These are phyloP conservation scores for Sarcophilus harrisii DNA, from an alignment of 2,797 vertebrate genomes.

Conservation along the genomic window DNA sequence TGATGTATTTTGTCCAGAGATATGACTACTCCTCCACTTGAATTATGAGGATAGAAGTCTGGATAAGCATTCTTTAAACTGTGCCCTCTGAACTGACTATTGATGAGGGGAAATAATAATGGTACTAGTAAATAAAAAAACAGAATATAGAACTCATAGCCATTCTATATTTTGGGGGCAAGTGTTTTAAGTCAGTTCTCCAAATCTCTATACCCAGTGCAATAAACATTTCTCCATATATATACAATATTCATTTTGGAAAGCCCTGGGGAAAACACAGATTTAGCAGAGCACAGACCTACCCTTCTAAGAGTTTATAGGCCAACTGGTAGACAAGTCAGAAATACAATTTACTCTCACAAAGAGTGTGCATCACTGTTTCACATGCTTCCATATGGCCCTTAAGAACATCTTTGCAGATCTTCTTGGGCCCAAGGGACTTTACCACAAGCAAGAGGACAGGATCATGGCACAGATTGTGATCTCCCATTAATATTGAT, in stretches of 20 bases:
- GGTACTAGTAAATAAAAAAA: background rate
- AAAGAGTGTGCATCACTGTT: background rate
- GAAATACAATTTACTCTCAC: background rate
- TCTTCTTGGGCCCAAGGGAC: background rate
- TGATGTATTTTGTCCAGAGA: background rate
- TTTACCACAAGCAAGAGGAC: background rate
- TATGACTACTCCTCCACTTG: background rate
- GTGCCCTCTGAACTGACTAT: background rate
- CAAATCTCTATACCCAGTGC: background rate
- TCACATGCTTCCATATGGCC: background rate
- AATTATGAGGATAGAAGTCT: conserved; percentile 14
- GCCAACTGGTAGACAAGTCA: background rate
- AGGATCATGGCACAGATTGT: background rate
- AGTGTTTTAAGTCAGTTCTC: background rate
- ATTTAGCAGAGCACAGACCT: background rate
- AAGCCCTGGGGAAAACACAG: background rate
- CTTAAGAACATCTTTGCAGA: conserved; percentile 8
- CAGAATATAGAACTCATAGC: background rate
- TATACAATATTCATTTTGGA: background rate
- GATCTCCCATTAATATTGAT: conserved; percentile 31
- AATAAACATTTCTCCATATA: background rate
- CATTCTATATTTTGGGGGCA: background rate
- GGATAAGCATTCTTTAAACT: background rate
- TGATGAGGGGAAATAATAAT: background rate
- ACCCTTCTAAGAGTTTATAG: background rate